A percentile compares a stretch with the other conserved stretches of the same genome.
Evolutionary conservation across 2,888 invertebrate genomes (phyloP).

Genomic region (Rhaphigaster nebulosa): DNA sequence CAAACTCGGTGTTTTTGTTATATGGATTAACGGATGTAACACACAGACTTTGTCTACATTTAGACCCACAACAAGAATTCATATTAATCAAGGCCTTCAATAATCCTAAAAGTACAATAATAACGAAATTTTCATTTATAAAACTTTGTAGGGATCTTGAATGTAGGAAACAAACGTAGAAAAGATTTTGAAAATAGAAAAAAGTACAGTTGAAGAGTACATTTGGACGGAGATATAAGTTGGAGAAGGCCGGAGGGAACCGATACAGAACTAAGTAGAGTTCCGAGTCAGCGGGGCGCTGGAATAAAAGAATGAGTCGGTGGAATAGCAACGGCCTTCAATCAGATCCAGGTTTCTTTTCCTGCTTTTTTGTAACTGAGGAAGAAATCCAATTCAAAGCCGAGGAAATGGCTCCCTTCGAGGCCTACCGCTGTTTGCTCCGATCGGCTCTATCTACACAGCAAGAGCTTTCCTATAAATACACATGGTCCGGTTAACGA

Average conservation of each 20-base stretch:
- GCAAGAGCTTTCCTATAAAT: not conserved
- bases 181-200: not conserved
- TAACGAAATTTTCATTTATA: too few species aligned
- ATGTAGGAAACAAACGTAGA: not conserved
- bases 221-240: not conserved
- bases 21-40: too few species aligned
- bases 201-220: not conserved
- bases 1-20: too few species aligned
- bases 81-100: too few species aligned
- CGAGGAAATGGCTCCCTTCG: not conserved
- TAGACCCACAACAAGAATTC: too few species aligned
- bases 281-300: not conserved
- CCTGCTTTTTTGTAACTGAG: not conserved
- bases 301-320: conserved; percentile 4
- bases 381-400: conserved; percentile 2
- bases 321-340: conserved; percentile 10
- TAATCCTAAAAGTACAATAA: too few species aligned
- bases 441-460: not conserved
- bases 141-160: not conserved
- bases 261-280: conserved; percentile 23
- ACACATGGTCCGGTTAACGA: not conserved
- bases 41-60: too few species aligned
- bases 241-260: not conserved
- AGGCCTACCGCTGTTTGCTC: conserved; percentile 3
- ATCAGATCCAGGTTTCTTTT: conserved; percentile 20